Evolutionary conservation across 2,113 vertebrate species (phyloP).

Genomic region (Suricata suricatta): DNA sequence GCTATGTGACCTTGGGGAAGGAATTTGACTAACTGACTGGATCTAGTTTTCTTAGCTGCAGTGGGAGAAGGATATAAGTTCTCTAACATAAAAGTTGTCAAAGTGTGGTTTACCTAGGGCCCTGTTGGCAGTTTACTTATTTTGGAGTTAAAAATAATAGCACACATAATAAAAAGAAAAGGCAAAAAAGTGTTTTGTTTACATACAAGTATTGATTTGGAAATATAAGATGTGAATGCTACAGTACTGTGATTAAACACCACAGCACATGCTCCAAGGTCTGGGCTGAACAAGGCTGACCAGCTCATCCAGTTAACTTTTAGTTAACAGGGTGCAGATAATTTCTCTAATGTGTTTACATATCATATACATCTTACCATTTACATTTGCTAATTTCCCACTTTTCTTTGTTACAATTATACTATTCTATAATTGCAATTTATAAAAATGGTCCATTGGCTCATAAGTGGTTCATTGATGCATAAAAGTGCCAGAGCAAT

Average conservation of each 20-base stretch:
- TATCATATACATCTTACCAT: neutral
- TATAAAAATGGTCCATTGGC: neutral
- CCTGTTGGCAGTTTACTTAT: neutral
- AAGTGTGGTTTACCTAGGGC: neutral
- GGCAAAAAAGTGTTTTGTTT: neutral
- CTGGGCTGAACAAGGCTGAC: neutral
- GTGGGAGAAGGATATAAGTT: neutral
- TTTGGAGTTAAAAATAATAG: neutral
- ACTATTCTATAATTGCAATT: constrained; percentile 1
- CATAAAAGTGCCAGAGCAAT: neutral
- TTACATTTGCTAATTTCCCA: constrained; percentile 12
- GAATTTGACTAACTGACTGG: neutral
- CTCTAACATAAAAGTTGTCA: neutral
- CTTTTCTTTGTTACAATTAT: constrained; percentile 45
- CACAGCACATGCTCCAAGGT: neutral
- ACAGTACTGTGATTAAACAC: neutral
- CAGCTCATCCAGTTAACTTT: neutral
- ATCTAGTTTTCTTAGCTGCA: neutral
- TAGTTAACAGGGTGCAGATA: neutral
- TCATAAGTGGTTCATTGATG: neutral
- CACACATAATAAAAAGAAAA: neutral
- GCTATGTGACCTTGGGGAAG: neutral
- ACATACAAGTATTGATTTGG: neutral
- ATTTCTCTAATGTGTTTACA: constrained; percentile 16
- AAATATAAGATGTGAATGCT: neutral